Base-by-base conservation (phyloP, 2,113 vertebrate genomes). In the Sylvilagus bachmani region DNA sequence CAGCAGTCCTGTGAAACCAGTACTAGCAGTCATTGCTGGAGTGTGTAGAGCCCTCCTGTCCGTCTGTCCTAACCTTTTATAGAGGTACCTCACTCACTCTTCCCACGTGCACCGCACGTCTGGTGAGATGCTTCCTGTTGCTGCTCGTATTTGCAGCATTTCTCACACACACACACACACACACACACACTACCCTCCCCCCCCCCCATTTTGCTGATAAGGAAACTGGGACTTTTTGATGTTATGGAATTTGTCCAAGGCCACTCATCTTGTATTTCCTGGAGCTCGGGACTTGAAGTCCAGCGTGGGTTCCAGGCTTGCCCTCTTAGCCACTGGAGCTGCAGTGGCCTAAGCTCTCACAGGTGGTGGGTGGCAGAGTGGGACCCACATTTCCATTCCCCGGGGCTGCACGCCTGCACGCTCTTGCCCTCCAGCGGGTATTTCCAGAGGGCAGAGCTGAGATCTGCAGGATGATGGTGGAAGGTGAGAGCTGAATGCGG, bases 381-480 rank as follows among this genome's bases (percentile, higher is more conserved):
- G 44, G 62, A 38, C 51, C 87, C n/a, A 51, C 49, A 70, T 86
- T 86, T 91, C 19, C 55, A 25, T 79, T 91, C 91, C 21, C 21
- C 5, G 2, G 62, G 62, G 11, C 29, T 62, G 24, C 21, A 44
- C 66, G 71, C 29, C 75, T 53, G 13, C 49, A n/a, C 29, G 62
- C 12, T 16, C 24, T 87, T 55, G 44, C 2, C 31, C 27, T 94
- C 44, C 16, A 21, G 53, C 61, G 17, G 33, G 38, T 62, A 17
- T 90, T 80, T 92, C 74, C 36, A 75, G 62, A 93, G 66, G 36
- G 31, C 24, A 67, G 33, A 55, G 53, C 66, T 74, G 61, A 82
- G 51, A 6, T 61, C 10, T 69, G 53, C 25, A 74, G 29, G 27
- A 58, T n/a, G 55, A 38, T 86, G 78, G 69, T 38, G 51, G 51